Percentiles rank a stretch among this genome's conserved stretches.
Evolutionary conservation across 92 coral and sea anemone genomes (phyloP).

Genomic region (Porites lobata): DNA sequence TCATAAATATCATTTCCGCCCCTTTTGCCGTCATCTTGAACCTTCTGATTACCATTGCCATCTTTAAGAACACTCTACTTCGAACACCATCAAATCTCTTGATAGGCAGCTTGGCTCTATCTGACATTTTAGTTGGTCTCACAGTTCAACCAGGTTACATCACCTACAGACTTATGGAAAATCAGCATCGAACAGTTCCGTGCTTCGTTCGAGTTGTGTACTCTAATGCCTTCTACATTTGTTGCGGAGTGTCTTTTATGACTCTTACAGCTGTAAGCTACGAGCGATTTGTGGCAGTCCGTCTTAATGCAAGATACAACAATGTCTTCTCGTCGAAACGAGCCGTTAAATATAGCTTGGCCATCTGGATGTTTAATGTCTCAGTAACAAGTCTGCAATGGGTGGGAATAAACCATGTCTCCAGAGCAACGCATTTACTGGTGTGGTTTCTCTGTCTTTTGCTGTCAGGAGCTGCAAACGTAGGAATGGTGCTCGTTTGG

Average conservation of each 20-base stretch:
- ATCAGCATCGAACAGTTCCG: constrained; percentile 54
- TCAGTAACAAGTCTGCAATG: constrained; percentile 70
- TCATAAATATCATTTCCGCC: constrained; percentile 57
- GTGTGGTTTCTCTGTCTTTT: constrained; percentile 69
- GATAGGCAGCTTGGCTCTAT: constrained; percentile 44
- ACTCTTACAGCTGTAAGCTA: constrained; percentile 83
- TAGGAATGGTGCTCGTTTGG: constrained; percentile 45
- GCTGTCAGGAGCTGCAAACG: constrained; percentile 41
- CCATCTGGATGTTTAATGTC: constrained; percentile 71
- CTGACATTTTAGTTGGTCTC: not conserved
- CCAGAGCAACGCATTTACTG: constrained; percentile 60
- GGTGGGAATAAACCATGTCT: constrained; percentile 60
- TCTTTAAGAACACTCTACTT: constrained; percentile 50
- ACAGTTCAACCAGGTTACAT: not conserved
- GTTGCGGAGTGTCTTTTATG: constrained; percentile 88
- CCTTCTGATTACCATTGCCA: constrained; percentile 40
- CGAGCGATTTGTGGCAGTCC: constrained; percentile 82
- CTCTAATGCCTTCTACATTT: constrained; percentile 75
- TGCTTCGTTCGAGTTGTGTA: constrained; percentile 65
- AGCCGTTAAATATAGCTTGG: constrained; percentile 37
- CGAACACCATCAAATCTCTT: constrained; percentile 73
- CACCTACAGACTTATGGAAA: constrained; percentile 18
- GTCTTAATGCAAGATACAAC: constrained; percentile 66
- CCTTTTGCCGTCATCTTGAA: constrained; percentile 71
- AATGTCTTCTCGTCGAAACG: constrained; percentile 53